Base-by-base conservation (phyloP, 2,888 invertebrate species). In the Morinoia aosen region DNA sequence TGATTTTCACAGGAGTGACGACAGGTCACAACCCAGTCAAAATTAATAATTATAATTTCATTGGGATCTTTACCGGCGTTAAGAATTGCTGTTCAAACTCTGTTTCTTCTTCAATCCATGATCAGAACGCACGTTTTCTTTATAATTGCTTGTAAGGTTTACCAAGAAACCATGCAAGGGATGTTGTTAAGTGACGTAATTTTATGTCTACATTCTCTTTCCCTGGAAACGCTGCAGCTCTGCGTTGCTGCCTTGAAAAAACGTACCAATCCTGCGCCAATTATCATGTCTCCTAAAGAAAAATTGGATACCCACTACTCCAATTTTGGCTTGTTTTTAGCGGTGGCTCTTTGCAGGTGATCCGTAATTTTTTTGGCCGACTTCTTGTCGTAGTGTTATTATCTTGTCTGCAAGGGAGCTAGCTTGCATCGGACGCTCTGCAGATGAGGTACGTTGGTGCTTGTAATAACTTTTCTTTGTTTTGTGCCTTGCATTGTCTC, bases 261-360 rank as follows among this genome's bases (percentile, higher is more conserved):
- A 93, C 93, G 57, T 16, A 93, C 93, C 93, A 56, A 93, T 57
- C 58, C 93, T n/a, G 56, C 57, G 93, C 57, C 93, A 93, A 93
- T 93, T 93, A 93, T 93, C 93, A 93, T 93, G 93, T 93, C 93
- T 93, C 48, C 93, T 33, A 93, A 56, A 93, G 57, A 93, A 93
- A 57, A 93, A 93, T 93, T 93, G 57, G 48, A 93, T 48, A 48
- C 93, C 19, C 57, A n/a, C 93, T 57, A 93, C 58, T 48, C 93
- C 93, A 57, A 93, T 93, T 93, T 93, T 93, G 93, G 93, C 93
- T 93, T 93, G 93, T 93, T 93, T 93, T 93, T 93, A 93, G 57
- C 25, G 14, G 48, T n/a, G 93, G 93, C 57, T 57, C 48, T 93
- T 93, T 93, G 25, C 93, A n/a, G 57, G 57, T 93, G 39, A 93